These are phyloP conservation scores for Ormia ochracea DNA, from an alignment of 2,888 invertebrate genomes.

Conservation along the genomic window DNA sequence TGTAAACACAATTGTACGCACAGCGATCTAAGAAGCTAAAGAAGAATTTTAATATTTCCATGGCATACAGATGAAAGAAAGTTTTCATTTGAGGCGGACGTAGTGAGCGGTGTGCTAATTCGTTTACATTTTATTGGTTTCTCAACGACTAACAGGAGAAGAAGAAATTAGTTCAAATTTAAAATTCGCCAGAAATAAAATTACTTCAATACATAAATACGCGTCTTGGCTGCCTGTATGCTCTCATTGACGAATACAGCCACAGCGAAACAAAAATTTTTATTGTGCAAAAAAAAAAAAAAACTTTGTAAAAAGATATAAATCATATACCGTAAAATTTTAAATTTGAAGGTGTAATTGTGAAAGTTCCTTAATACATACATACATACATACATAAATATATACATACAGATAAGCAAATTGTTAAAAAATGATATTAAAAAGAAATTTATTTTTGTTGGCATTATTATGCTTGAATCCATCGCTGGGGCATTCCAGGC, in stretches of 20 bases:
- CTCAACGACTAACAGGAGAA: not conserved
- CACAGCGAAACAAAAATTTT: slow-evolving; percentile 53
- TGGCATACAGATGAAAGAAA: slow-evolving; percentile 74
- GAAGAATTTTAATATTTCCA: slow-evolving; percentile 72
- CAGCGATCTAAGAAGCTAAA: slow-evolving; percentile 69
- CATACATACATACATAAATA: no score
- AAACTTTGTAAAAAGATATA: slow-evolving; percentile 50
- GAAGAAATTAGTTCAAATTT: slow-evolving; percentile 33
- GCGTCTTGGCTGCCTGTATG: no score
- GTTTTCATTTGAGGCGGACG: slow-evolving; percentile 74
- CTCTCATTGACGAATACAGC: slow-evolving; percentile 43
- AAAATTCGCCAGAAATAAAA: slow-evolving; percentile 50
- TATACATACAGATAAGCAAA: no score
- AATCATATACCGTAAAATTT: slow-evolving; percentile 47
- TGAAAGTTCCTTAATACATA: slow-evolving; percentile 70
- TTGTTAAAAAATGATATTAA: slow-evolving; percentile 68
- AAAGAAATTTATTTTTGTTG: slow-evolving; percentile 69
- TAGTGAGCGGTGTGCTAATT: slow-evolving; percentile 51
- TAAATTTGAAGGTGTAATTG: slow-evolving; percentile 65
- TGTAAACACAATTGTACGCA: slow-evolving; percentile 11
- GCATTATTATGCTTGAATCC: slow-evolving; percentile 71
- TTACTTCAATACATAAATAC: no score
- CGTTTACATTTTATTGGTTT: not conserved
- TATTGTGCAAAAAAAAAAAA: slow-evolving; percentile 60
- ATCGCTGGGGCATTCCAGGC: slow-evolving; percentile 69